phyloP scores from a whole-genome alignment of 2,797 vertebrate genomes.

The Otolemur crassicaudatus region DNA sequence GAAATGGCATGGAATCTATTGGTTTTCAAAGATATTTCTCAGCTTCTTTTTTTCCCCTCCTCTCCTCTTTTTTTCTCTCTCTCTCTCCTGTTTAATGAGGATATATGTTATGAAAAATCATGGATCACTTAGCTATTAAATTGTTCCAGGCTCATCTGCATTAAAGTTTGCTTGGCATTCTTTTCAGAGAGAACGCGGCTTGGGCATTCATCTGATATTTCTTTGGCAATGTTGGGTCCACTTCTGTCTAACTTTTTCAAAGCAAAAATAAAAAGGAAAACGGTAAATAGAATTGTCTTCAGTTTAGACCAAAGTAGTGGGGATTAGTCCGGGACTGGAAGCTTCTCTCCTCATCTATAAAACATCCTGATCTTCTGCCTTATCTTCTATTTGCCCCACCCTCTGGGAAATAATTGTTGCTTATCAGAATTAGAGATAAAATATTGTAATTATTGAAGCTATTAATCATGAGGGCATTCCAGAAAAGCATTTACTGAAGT shows the following conservation, averaged over 20 bases:
- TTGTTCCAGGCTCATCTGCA: conserved; percentile 81
- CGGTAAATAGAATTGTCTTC: conserved; percentile 54
- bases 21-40: conserved; percentile 85
- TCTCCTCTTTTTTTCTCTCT: conserved; percentile 46
- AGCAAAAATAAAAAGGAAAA: neutral
- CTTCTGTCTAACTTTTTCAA: conserved; percentile 65
- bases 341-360: conserved; percentile 36
- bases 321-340: neutral
- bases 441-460: conserved; percentile 26
- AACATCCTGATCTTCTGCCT: conserved; percentile 25
- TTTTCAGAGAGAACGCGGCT: conserved; percentile 54
- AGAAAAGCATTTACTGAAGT: neutral
- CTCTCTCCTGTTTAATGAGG: conserved; percentile 86
- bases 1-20: conserved; percentile 84
- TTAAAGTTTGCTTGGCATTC: conserved; percentile 82
- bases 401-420: conserved; percentile 53
- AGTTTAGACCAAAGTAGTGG: conserved; percentile 28
- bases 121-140: conserved; percentile 86
- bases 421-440: conserved; percentile 67
- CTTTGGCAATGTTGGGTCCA: conserved; percentile 53
- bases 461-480: neutral
- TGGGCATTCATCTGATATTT: conserved; percentile 73
- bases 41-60: neutral
- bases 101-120: conserved; percentile 87
- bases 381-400: neutral